Evolutionary conservation across 2,888 invertebrate species (phyloP), one percentile per base, ranked within the genome.

Genomic region (Papilio demoleus): DNA sequence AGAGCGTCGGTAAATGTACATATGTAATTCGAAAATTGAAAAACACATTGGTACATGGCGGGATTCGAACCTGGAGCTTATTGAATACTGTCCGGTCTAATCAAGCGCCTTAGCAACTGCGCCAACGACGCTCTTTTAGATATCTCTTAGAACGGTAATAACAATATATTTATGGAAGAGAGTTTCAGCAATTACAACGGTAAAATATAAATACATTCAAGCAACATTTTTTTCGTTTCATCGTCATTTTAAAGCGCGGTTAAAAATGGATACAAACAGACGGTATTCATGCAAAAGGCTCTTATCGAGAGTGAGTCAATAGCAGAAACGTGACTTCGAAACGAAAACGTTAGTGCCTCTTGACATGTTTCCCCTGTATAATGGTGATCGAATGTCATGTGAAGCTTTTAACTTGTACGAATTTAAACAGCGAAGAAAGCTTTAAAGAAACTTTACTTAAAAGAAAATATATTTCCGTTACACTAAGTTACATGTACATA

Each of bases 251-350:
- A 53, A 31, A 53, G n/a, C 9, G n/a, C 9, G 31, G 31, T 47
- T 60, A 40, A 45, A 47, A 47, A 63, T 47, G 62, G 47, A 63
- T 63, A 42, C 47, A 34, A 34, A 63, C 42, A 59, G 22, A 58
- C 31, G 9, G 42, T 53, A 34, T 53, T 61, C 61, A 45, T 31
- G 50, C 50, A 50, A 50, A 66, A 60, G 40, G 27, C 24, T 36
- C 61, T 61, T 59, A 53, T 40, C 36, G 27, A 5, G 59, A 53
- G 6, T 19, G 42, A 65, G 53, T 61, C 53, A 67, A 67, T 53
- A 61, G 61, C 50, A 40, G 61, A 67, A 67, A 66, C 66, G 66
- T 66, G 66, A 66, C 66, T 66, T 47, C 60, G 60, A 66, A 60
- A 53, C 67, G 67, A 50, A 50, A 61, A 19, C 60, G 60, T 40